Base-by-base conservation (phyloP, 2,888 invertebrate species). In the Spialia ferax region DNA sequence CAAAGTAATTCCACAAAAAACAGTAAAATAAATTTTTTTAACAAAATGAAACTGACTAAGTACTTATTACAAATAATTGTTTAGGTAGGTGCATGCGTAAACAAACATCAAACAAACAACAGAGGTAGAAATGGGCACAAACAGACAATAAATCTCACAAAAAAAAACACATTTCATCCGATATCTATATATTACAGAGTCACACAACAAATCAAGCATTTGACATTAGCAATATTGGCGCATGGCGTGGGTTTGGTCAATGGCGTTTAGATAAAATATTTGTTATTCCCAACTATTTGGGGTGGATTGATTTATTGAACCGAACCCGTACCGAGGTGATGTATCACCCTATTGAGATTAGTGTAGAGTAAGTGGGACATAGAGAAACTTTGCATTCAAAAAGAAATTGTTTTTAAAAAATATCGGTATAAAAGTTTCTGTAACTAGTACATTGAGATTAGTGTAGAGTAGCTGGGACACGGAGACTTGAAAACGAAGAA, bases 241-340 rank as follows among this genome's bases (percentile, higher is more conserved):
- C 71, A 61, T 54, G 60, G 68, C 71, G 72, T 71, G 62, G 71
- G 70, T 70, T 56, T 65, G 83, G 82, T 83, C 84, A 86, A 54
- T 79, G 79, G 81, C 81, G 79, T 82, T 82, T 80, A 80, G 80
- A 77, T 86, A 85, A 89, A 88, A 88, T 89, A 89, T 87, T 80
- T 85, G 86, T 81, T 77, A 84, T 78, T 80, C 79, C 78, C 81
- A 81, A 83, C 84, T 86, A 84, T 86, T 85, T 81, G 78, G 79
- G 72, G 69, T 50, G 79, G 88, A 89, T 89, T 90, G 91, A 91
- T 91, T 89, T 91, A 91, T 89, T 81, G 73, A 76, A 79, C 83
- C 77, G 81, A 75, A 75, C 78, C 77, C 72, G 71, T 71, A 73
- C 63, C 74, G 63, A 62, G 68, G 83, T 89, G 91, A 91, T 88